phyloP scores from a whole-genome alignment of 2,113 vertebrate genomes.

The Thalassoma bifasciatum region DNA sequence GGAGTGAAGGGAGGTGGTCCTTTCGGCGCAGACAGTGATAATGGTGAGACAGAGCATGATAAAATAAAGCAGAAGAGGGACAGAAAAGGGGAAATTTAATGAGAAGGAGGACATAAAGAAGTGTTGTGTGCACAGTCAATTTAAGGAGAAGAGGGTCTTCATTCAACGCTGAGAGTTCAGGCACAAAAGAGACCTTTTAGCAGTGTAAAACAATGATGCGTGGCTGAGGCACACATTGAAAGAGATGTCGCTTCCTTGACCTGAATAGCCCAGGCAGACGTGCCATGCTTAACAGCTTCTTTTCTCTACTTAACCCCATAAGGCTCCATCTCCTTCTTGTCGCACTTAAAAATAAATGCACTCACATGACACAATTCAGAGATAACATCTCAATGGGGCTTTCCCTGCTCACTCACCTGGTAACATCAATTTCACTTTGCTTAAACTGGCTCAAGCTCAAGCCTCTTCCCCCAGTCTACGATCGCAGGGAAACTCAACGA shows the following conservation, averaged over 20 bases:
- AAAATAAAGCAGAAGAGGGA: background rate
- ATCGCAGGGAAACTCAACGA: conserved; percentile 25
- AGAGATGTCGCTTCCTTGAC: conserved; percentile 61
- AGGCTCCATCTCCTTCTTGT: conserved; percentile 40
- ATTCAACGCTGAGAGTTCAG: conserved; percentile 34
- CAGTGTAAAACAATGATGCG: conserved; percentile 58
- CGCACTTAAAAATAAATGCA: conserved; percentile 64
- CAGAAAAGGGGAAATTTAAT: conserved; percentile 33
- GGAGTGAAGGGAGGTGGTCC: conserved; percentile 47
- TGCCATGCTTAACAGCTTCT: conserved; percentile 62
- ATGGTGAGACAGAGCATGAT: conserved; percentile 51
- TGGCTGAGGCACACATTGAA: conserved; percentile 65
- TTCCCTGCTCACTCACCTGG: conserved; percentile 61
- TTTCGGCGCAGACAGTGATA: conserved; percentile 46
- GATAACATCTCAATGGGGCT: conserved; percentile 57
- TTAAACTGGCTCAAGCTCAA: conserved; percentile 36
- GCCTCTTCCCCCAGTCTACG: background rate
- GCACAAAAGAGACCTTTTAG: conserved; percentile 54
- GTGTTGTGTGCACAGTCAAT: conserved; percentile 38
- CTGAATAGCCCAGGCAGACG: conserved; percentile 54
- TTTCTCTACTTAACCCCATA: conserved; percentile 62
- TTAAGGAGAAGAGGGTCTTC: conserved; percentile 6
- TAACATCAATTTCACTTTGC: conserved; percentile 62
- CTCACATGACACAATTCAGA: conserved; percentile 70
- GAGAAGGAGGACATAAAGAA: conserved; percentile 34